phyloP scores from a whole-genome alignment of 1,140 invertebrate genomes.

The Ostrea denselamellosa region DNA sequence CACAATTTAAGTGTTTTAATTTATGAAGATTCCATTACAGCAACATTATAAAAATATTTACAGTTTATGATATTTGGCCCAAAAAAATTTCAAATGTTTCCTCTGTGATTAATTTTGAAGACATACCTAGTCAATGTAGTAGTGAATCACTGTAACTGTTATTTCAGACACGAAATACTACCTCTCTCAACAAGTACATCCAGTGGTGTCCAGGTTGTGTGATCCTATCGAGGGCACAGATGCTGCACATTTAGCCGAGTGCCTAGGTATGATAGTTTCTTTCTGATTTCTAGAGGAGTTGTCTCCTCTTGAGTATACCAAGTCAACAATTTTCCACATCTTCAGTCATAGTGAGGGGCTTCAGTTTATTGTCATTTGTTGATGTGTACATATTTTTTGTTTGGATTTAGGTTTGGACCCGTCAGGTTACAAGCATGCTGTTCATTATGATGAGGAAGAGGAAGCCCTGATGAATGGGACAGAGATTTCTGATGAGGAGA shows the following conservation, averaged over 20 bases:
- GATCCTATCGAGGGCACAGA: conserved; percentile 97
- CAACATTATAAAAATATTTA: no score
- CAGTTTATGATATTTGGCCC: no score
- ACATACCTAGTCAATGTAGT: no score
- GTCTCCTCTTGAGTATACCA: no score
- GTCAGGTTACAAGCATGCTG: conserved; percentile 78
- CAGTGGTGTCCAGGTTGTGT: conserved; percentile 94
- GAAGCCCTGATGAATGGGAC: conserved; percentile 80
- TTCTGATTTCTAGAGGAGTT: no score
- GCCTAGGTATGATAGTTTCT: conserved; percentile 84
- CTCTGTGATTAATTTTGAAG: no score
- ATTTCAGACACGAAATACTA: conserved; percentile 80
- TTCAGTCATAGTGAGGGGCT: no score
- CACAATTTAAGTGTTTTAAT: no score
- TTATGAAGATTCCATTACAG: no score
- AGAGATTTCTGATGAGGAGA: conserved; percentile 83
- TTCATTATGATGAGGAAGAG: conserved; percentile 79
- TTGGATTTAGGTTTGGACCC: conserved; percentile 79
- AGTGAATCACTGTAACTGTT: conserved; percentile 6
- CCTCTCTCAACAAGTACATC: conserved; percentile 86
- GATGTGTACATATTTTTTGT: not conserved
- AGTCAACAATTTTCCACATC: no score
- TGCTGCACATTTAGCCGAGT: conserved; percentile 91
- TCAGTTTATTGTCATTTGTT: not conserved
- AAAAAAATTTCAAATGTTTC: no score